Percentiles rank a stretch among this genome's conserved stretches.
Conservation (phyloP, 2,113 vertebrate species). For the Felis chaus region DNA sequence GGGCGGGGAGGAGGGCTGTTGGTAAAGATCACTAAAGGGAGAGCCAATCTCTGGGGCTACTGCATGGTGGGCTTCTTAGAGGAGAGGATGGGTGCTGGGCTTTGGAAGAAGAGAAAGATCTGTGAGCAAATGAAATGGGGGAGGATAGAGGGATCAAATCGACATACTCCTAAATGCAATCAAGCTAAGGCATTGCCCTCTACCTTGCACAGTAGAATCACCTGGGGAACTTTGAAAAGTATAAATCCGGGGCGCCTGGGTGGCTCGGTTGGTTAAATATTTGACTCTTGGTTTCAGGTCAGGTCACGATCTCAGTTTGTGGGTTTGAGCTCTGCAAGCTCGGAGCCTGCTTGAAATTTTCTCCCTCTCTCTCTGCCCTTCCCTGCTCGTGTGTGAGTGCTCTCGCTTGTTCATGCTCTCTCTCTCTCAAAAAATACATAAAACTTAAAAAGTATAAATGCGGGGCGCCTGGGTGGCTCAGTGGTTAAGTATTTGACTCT, state of each 20-base stretch:
- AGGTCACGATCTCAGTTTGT: too few relatives aligned
- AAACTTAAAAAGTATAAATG: too few relatives aligned
- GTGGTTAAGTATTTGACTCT: too few relatives aligned
- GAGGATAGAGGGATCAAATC: not conserved
- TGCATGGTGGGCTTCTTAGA: not conserved
- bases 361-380: too few relatives aligned
- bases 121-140: not conserved
- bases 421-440: too few relatives aligned
- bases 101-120: not conserved
- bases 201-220: not conserved
- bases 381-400: too few relatives aligned
- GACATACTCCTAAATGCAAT: not conserved
- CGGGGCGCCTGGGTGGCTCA: too few relatives aligned
- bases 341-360: too few relatives aligned
- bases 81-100: not conserved
- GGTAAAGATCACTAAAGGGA: not conserved
- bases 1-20: fast-evolving
- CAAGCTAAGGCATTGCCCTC: not conserved
- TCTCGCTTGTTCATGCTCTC: too few relatives aligned
- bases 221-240: not conserved
- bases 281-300: too few relatives aligned
- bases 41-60: not conserved
- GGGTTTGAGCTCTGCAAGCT: too few relatives aligned
- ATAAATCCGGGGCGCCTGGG: not conserved
- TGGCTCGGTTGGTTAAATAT: too few relatives aligned